phyloP scores from a whole-genome alignment of 2,888 invertebrate genomes.

The Drosophila borborema region DNA sequence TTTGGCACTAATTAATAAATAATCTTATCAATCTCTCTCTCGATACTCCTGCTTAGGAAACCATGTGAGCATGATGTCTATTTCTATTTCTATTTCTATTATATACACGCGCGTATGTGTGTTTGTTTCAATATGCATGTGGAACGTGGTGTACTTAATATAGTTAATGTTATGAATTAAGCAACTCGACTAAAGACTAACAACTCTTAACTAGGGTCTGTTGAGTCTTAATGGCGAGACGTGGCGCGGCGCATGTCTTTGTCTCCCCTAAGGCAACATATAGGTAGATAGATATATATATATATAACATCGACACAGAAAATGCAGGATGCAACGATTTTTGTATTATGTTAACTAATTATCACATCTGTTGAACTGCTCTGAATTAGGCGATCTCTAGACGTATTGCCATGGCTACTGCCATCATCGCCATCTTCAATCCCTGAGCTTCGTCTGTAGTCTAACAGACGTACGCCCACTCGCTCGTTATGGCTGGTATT shows the following conservation, averaged over 20 bases:
- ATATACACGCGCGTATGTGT: not conserved
- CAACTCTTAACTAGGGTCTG: constrained; percentile 13
- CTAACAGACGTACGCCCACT: constrained; percentile 70
- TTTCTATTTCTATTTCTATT: not conserved
- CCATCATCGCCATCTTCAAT: constrained; percentile 20
- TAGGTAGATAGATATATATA: constrained; percentile 14
- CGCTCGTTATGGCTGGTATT: constrained; percentile 50
- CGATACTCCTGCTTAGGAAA: constrained; percentile 50
- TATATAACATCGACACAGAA: constrained; percentile 21
- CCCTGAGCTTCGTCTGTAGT: constrained; percentile 65
- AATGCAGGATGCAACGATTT: constrained; percentile 42
- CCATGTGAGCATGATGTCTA: constrained; percentile 32
- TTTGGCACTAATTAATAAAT: constrained; percentile 78
- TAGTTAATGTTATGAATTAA: constrained; percentile 24
- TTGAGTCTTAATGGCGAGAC: constrained; percentile 38
- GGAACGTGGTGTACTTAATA: constrained; percentile 4
- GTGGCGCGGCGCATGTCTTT: constrained; percentile 11
- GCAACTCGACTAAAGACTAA: constrained; percentile 31
- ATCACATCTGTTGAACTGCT: constrained; percentile 66
- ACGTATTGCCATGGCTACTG: constrained; percentile 29
- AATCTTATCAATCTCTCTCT: constrained; percentile 79
- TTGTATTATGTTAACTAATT: constrained; percentile 65
- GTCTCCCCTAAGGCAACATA: constrained; percentile 20
- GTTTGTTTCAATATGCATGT: not conserved
- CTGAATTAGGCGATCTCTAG: constrained; percentile 62